Base-by-base conservation (phyloP, 2,888 invertebrate genomes). In the Himalopsyche kuldschensis region DNA sequence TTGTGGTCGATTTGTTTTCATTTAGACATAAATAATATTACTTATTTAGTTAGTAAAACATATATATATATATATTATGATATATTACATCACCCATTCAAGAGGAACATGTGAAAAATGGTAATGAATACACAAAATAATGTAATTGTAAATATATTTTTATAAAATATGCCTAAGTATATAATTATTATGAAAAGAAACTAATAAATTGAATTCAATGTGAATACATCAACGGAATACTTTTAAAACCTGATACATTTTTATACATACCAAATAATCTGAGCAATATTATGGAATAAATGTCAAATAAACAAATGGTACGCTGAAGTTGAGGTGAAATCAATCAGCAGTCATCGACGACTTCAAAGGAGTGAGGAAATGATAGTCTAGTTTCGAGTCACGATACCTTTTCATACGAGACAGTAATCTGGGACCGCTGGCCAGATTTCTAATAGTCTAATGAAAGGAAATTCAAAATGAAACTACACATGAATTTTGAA, bases 81-180 rank as follows among this genome's bases (percentile, higher is more conserved):
- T 10, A 55, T 55, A 55, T 55, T 20, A 24, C 55, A 55, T 55
- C 55, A 55, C 55, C 55, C 55, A 55, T 55, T 55, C 55, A 55
- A 55, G 55, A 55, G 55, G 55, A 55, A 55, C 55, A 55, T 55
- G 55, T 55, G 55, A 55, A 55, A 48, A 55, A 55, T 55, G 55
- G 55, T 55, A 55, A 55, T 20, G 55, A 81, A 81, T 30, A 76
- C 75, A 63, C 77, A 77, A 81, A 81, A 80, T 80, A 80, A 75
- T 79, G 78, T 85, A 82, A 75, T 78, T 85, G 85, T 85, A 85
- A 82, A 85, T 85, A 85, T 85, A 85, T 85, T 85, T 85, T 85
- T 85, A 85, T 85, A 85, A 85, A 85, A 84, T 83, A 82, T 80
- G 80, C 76, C 48, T 83, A 85, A 85, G 85, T 81, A 83, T 82